phyloP scores from a whole-genome alignment of 2,797 vertebrate species.

The Pangasius djambal region DNA sequence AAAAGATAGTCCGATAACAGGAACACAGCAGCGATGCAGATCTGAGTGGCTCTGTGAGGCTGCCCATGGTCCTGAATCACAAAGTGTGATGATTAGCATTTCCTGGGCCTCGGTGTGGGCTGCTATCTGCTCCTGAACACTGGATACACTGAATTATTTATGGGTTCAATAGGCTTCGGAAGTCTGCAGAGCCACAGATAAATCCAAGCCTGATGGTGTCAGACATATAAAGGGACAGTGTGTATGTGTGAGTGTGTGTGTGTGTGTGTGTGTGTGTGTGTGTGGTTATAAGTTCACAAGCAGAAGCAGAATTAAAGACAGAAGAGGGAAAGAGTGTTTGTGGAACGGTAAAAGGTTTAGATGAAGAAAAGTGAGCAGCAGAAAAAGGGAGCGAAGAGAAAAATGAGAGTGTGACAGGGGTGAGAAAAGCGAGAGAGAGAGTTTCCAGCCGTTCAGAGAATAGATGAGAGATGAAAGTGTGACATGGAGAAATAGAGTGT shows the following conservation, averaged over 20 bases:
- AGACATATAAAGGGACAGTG: constrained; percentile 59
- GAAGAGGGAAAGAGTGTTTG: neutral
- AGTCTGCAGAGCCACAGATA: constrained; percentile 67
- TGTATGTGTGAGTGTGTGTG: constrained; percentile 24
- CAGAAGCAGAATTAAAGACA: constrained; percentile 14
- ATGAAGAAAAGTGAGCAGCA: neutral
- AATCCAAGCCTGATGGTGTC: constrained; percentile 66
- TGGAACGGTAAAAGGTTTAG: neutral
- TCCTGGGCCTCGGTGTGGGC: constrained; percentile 55
- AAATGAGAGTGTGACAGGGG: neutral
- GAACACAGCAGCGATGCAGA: constrained; percentile 35
- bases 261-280: neutral
- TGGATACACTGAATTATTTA: constrained; percentile 71
- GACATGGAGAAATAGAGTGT: neutral
- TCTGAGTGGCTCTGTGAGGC: constrained; percentile 46
- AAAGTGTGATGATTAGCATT: constrained; percentile 60
- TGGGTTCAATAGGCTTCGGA: constrained; percentile 68
- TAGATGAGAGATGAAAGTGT: constrained; percentile 12
- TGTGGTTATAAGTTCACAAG: neutral
- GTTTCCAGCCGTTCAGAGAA: neutral
- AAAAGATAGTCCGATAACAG: constrained; percentile 1
- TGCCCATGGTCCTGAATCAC: constrained; percentile 44
- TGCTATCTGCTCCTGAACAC: constrained; percentile 64
- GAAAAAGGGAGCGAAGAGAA: neutral
- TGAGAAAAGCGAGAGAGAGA: neutral